A percentile compares a stretch with the other conserved stretches of the same genome.
phyloP scores from a whole-genome alignment of 2,113 vertebrate species.

The Pseudonaja textilis region DNA sequence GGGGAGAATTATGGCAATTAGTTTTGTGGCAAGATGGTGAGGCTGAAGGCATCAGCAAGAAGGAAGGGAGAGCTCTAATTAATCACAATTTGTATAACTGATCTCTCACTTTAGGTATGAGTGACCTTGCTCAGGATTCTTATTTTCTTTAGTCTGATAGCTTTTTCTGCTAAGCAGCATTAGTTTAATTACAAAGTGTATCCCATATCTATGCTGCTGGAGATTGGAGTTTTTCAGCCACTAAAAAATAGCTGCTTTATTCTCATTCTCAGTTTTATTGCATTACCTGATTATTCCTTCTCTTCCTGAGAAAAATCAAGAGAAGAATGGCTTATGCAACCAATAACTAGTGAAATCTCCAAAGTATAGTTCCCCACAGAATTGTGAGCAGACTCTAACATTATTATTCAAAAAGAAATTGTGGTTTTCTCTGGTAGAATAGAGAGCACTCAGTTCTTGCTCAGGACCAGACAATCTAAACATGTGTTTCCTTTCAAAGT shows the following conservation, averaged over 20 bases:
- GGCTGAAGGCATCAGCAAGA: background rate
- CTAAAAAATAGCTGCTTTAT: background rate
- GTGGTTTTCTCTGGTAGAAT: conserved; percentile 8
- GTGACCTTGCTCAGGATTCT: conserved; percentile 39
- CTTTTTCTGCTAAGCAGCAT: background rate
- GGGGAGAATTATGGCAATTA: background rate
- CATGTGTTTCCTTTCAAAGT: background rate
- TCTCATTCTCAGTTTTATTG: background rate
- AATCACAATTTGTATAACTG: conserved; percentile 31
- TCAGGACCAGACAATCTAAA: conserved; percentile 15
- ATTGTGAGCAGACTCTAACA: conserved; percentile 34
- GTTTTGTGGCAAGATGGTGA: background rate
- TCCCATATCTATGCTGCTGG: background rate
- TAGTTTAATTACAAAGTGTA: background rate
- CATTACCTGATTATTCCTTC: background rate
- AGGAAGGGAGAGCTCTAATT: background rate
- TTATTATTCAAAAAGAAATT: conserved; percentile 29
- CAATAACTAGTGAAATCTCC: conserved; percentile 33
- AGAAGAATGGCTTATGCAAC: conserved; percentile 26
- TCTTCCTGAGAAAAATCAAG: background rate
- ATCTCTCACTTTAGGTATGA: conserved; percentile 13
- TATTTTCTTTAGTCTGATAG: conserved; percentile 14
- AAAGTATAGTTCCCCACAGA: conserved; percentile 16
- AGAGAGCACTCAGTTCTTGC: conserved; percentile 30
- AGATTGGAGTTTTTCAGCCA: background rate